phyloP scores from a whole-genome alignment of 2,797 vertebrate species.

The Megalops cyprinoides region DNA sequence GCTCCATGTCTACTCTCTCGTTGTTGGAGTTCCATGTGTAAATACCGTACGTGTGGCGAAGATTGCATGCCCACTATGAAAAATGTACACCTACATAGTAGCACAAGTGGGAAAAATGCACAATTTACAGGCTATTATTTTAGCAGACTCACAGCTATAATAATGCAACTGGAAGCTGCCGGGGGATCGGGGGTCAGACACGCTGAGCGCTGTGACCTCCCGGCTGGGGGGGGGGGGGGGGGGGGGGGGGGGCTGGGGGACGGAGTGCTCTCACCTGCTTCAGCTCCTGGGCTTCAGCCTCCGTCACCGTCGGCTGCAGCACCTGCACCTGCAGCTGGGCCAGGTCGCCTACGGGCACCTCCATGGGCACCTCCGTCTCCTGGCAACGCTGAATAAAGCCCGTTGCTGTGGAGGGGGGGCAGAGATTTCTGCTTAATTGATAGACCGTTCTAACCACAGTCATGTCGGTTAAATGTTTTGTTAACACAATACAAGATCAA shows the following conservation, averaged over 20 bases:
- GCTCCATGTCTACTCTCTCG: too few species aligned
- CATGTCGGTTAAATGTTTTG: too few species aligned
- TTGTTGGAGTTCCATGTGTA: too few species aligned
- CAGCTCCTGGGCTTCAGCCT: constrained; percentile 87
- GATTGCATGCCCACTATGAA: too few species aligned
- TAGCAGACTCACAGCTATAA: too few species aligned
- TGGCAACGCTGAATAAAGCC: constrained; percentile 67
- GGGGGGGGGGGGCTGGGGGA: not conserved
- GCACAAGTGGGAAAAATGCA: too few species aligned
- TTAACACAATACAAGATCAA: too few species aligned
- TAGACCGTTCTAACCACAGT: too few species aligned
- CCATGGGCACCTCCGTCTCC: constrained; percentile 64
- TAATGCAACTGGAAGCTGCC: not conserved
- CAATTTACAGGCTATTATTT: too few species aligned
- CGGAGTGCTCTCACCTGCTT: constrained; percentile 77
- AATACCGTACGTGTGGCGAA: too few species aligned
- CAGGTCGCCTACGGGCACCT: constrained; percentile 67
- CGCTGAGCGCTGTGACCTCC: not conserved
- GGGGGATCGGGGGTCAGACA: not conserved
- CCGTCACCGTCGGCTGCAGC: constrained; percentile 77
- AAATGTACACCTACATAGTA: too few species aligned
- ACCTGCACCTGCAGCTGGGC: constrained; percentile 77
- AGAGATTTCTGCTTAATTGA: not conserved
- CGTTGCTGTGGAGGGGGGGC: constrained; percentile 64
- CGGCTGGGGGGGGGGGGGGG: not conserved